Conservation (phyloP, 2,888 invertebrate species). For the Nymphalis urticae region DNA sequence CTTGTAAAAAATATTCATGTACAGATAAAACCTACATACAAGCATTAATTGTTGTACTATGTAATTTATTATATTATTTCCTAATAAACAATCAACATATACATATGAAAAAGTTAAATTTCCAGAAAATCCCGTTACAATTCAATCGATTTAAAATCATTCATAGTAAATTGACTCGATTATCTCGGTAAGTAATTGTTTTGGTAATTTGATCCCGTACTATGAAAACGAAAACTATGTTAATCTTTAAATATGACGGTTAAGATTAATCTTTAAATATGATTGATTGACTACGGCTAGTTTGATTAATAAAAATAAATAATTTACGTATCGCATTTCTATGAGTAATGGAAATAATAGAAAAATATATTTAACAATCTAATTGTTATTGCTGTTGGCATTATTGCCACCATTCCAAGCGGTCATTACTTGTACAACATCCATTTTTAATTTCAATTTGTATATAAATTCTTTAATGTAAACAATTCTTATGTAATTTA, state of each 20-base stretch:
- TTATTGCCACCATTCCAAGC: too few relatives aligned
- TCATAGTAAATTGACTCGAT: background rate
- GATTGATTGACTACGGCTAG: background rate
- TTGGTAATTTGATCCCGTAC: slow-evolving; percentile 10
- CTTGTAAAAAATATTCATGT: too few relatives aligned
- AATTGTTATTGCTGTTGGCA: background rate
- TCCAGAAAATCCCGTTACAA: too few relatives aligned
- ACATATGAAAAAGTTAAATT: too few relatives aligned
- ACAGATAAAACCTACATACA: too few relatives aligned
- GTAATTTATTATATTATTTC: too few relatives aligned
- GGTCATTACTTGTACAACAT: too few relatives aligned
- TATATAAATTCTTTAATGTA: too few relatives aligned
- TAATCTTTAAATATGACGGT: slow-evolving; percentile 9
- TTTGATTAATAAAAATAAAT: background rate
- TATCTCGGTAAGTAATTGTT: slow-evolving; percentile 6
- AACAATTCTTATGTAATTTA: too few relatives aligned
- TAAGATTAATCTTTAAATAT: slow-evolving; percentile 11
- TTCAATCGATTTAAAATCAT: background rate
- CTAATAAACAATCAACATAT: too few relatives aligned
- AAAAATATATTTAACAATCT: background rate
- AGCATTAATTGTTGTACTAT: too few relatives aligned
- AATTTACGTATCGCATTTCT: background rate
- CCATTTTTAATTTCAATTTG: too few relatives aligned
- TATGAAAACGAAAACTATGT: slow-evolving; percentile 24
- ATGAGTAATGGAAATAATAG: background rate